Evolutionary conservation across 2,113 vertebrate genomes (phyloP).

Genomic region (Aplodontia rufa): DNA sequence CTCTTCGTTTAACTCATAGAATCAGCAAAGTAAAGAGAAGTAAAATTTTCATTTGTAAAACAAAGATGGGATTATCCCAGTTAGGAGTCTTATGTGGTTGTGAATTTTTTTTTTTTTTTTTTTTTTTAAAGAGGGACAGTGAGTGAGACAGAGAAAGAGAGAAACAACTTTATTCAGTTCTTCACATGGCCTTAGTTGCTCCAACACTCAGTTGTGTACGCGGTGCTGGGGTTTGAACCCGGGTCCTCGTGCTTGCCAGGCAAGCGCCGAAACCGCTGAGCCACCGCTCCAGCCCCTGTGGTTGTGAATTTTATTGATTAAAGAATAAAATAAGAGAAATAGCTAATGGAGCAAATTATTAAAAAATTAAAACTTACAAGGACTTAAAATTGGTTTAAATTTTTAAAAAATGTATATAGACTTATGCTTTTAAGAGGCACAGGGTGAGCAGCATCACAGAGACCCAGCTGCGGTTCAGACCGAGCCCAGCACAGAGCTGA

Average conservation of each 20-base stretch:
- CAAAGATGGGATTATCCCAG: background rate
- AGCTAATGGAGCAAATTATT: background rate
- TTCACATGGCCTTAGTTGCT: too few relatives aligned
- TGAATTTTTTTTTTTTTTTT: too few relatives aligned
- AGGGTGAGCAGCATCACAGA: background rate
- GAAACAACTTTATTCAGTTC: too few relatives aligned
- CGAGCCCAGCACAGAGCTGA: background rate
- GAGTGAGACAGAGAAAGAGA: too few relatives aligned
- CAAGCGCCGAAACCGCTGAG: too few relatives aligned
- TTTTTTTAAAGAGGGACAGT: too few relatives aligned
- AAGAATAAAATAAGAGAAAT: conserved; percentile 25
- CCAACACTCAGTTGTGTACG: too few relatives aligned
- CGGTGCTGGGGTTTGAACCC: too few relatives aligned
- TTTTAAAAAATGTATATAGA: background rate
- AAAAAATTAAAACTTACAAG: background rate
- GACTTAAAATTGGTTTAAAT: background rate
- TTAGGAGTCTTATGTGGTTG: background rate
- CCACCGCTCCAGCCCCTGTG: too few relatives aligned
- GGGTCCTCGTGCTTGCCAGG: too few relatives aligned
- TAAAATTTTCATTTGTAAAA: background rate
- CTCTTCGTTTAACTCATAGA: background rate
- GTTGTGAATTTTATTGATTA: conserved; percentile 4
- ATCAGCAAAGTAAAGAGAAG: background rate
- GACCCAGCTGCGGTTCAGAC: background rate
- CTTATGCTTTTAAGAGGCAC: background rate